Evolutionary conservation across 2,113 vertebrate genomes (phyloP), one percentile per base, ranked within the genome.

Genomic region (Acrocephalus arundinaceus): DNA sequence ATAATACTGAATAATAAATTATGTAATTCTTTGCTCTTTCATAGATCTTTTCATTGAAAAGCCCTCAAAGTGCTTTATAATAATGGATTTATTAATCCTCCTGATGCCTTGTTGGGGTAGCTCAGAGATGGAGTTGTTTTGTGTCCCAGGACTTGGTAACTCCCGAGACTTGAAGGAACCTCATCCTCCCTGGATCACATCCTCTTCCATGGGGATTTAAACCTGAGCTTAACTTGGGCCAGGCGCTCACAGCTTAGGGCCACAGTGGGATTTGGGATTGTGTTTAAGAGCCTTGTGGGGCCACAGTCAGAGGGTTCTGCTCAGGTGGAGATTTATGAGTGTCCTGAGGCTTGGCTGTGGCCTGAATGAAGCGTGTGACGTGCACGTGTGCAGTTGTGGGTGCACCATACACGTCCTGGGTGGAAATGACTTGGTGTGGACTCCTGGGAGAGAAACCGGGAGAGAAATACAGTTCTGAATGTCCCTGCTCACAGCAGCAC

Each of bases 1-100:
- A 55, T 23, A 62, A 86, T 61, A 72, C 84, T 86, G 82, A 92
- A 92, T 90, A 93, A 92, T 92, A 72, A 93, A 93, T 89, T 37
- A 54, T 59, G 83, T 85, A 65, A 67, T 87, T 93, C 80, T 89
- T 87, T 28, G 65, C 90, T 14, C 88, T 85, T 94, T 87, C 51
- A 27, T 72, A 13, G 62, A 52, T 41, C 28, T 48, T 85, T 74
- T 93, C 75, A 68, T 65, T 8, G 8, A 10, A 67, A 74, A 76
- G 59, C 55, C 67, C 61, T 74, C 24, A 9, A 72, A 90, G 68
- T 82, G 45, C 76, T 85, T 72, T 46, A 22, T 58, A 75, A 49
- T 86, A 55, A 66, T 73, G 75, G 45, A 90, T 92, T 80, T 86
- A 93, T 88, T 67, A n/a, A 65, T 62, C 43, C 41, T 85, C 31